phyloP scores from a whole-genome alignment of 2,113 vertebrate species.

The Bambusicola thoracicus region DNA sequence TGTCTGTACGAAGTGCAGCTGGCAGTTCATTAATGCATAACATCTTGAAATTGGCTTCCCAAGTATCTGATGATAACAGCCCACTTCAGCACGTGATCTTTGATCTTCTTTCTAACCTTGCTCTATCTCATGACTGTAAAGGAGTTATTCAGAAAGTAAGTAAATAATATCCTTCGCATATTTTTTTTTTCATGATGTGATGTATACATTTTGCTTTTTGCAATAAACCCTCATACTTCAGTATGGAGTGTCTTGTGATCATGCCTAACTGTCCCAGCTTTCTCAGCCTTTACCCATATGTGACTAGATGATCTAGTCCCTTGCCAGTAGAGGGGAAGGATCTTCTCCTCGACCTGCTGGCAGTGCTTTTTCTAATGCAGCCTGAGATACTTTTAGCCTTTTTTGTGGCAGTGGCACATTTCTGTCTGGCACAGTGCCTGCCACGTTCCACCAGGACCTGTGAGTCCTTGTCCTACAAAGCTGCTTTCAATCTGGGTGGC shows the following conservation, averaged over 20 bases:
- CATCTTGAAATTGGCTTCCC: slow-evolving; percentile 88
- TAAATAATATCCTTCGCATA: neutral
- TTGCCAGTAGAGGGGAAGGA: neutral
- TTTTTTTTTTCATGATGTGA: neutral
- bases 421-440: no score
- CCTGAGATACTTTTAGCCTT: neutral
- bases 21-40: slow-evolving; percentile 85
- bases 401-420: neutral
- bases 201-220: neutral
- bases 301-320: neutral
- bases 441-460: neutral
- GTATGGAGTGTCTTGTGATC: neutral
- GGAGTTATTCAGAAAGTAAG: slow-evolving; percentile 92
- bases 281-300: neutral
- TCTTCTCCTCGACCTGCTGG: neutral
- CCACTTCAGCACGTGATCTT: slow-evolving; percentile 84
- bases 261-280: neutral
- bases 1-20: slow-evolving; percentile 45
- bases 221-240: neutral
- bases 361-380: neutral
- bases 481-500: neutral
- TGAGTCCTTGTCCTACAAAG: neutral
- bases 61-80: slow-evolving; percentile 78
- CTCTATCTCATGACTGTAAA: slow-evolving; percentile 90
- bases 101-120: slow-evolving; percentile 89